These are phyloP conservation scores for Drosophila subpulchrella DNA, from an alignment of 1,140 invertebrate genomes.

Conservation along the genomic window DNA sequence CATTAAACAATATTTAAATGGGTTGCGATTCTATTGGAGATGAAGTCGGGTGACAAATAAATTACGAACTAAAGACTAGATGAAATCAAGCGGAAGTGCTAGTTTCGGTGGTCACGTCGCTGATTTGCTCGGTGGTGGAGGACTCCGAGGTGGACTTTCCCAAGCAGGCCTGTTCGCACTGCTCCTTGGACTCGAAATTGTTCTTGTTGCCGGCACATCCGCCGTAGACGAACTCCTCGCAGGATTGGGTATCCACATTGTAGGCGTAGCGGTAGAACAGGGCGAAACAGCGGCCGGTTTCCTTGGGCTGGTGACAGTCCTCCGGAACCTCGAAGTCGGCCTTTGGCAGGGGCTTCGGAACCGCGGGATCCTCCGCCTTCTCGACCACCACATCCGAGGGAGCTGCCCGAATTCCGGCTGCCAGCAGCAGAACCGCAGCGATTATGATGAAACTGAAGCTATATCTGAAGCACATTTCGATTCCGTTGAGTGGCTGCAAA, in stretches of 20 bases:
- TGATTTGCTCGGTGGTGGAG: conserved; percentile 22
- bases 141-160: conserved; percentile 15
- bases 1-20: not conserved
- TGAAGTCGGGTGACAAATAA: not conserved
- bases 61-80: not conserved
- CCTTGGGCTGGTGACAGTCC: conserved; percentile 89
- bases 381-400: conserved; percentile 59
- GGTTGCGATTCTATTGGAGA: not conserved
- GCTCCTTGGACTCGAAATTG: conserved; percentile 91
- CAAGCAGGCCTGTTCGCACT: conserved; percentile 90
- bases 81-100: conserved; percentile 13
- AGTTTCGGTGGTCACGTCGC: conserved; percentile 31
- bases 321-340: conserved; percentile 42
- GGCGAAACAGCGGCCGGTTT: conserved; percentile 92
- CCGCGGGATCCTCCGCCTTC: conserved; percentile 22
- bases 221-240: conserved; percentile 92
- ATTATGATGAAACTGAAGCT: conserved; percentile 32
- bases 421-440: conserved; percentile 24
- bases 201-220: conserved; percentile 96
- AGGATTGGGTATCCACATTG: conserved; percentile 88
- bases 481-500: conserved; percentile 38
- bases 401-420: conserved; percentile 20
- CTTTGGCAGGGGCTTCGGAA: not conserved
- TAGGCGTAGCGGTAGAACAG: conserved; percentile 93
- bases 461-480: conserved; percentile 60